Conservation (phyloP, 2,797 vertebrate species). For the Gastrophryne carolinensis region DNA sequence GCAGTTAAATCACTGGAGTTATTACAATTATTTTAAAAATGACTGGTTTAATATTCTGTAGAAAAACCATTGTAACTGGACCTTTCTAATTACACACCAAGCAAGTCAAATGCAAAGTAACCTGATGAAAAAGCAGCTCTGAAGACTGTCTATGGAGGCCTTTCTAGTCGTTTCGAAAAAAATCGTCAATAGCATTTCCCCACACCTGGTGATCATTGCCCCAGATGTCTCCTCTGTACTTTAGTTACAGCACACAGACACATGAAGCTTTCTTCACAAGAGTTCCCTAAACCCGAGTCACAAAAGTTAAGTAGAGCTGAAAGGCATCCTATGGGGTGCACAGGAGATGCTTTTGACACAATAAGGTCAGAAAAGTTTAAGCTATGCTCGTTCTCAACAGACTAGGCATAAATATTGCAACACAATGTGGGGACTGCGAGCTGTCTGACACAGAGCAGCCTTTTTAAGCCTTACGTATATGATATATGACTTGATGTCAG, state of each 20-base stretch:
- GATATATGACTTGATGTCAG: constrained; percentile 77
- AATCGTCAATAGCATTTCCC: too few species aligned
- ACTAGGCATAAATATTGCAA: constrained; percentile 69
- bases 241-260: constrained; percentile 54
- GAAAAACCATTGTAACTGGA: too few species aligned
- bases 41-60: too few species aligned
- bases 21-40: too few species aligned
- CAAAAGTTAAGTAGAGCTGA: constrained; percentile 62
- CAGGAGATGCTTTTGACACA: constrained; percentile 72
- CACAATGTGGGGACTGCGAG: constrained; percentile 63
- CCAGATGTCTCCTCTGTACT: constrained; percentile 61
- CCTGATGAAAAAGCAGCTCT: too few species aligned
- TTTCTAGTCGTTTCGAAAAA: too few species aligned
- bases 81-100: too few species aligned
- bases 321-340: constrained; percentile 61
- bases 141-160: too few species aligned
- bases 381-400: constrained; percentile 66
- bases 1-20: too few species aligned
- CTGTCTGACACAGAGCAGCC: constrained; percentile 65
- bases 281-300: constrained; percentile 68
- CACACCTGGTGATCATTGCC: too few species aligned
- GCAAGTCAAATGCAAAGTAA: too few species aligned
- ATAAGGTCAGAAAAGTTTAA: constrained; percentile 73
- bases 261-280: constrained; percentile 61
- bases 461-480: constrained; percentile 64